Percentiles rank a stretch among this genome's conserved stretches.
Evolutionary conservation across 2,113 vertebrate genomes (phyloP).

Genomic region (Melierax canorus): DNA sequence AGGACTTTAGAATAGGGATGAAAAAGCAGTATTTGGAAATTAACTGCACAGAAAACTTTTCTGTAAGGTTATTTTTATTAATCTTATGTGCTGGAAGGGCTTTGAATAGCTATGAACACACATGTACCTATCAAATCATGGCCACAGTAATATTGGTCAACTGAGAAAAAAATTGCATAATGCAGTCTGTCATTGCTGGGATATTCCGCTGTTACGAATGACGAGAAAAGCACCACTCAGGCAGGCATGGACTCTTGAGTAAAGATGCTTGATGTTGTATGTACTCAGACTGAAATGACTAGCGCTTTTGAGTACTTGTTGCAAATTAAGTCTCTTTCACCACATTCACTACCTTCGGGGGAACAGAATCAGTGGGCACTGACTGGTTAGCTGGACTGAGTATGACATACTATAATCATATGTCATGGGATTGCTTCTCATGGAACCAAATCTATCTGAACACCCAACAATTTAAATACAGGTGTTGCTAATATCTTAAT

Average conservation of each 20-base stretch:
- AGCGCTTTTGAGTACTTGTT: background rate
- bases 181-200: background rate
- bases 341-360: rapidly evolving
- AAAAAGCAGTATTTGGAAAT: conserved; percentile 25
- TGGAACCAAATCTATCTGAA: background rate
- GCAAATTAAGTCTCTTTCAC: background rate
- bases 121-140: background rate
- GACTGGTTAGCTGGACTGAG: background rate
- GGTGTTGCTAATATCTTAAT: background rate
- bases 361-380: background rate
- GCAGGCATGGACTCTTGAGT: background rate
- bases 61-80: background rate
- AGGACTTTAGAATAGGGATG: background rate
- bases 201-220: background rate
- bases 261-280: background rate
- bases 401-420: background rate
- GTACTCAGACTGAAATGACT: background rate
- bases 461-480: background rate
- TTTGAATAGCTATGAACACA: background rate
- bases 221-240: background rate
- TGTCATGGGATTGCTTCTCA: background rate
- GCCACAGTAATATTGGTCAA: background rate
- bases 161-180: background rate
- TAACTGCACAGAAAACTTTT: background rate
- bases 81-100: background rate